A percentile compares a stretch with the other conserved stretches of the same genome.
These are phyloP conservation scores for Anguilla pacifica DNA, from an alignment of 2,797 vertebrate species.

Conservation along the genomic window DNA sequence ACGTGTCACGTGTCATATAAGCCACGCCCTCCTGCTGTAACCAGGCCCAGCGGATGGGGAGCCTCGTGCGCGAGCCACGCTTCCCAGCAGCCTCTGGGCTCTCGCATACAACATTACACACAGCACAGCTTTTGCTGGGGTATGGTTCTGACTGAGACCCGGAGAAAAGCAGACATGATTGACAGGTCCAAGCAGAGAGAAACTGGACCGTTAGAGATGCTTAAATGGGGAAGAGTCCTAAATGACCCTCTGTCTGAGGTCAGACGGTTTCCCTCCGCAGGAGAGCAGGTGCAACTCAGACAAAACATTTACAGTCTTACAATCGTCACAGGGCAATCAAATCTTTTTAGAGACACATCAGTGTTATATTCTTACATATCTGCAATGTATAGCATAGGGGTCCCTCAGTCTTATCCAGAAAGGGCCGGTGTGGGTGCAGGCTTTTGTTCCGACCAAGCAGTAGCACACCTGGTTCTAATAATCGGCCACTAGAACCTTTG, in stretches of 20 bases:
- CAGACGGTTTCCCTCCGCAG: not conserved
- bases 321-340: not conserved
- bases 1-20: no score
- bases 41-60: not conserved
- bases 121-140: not conserved
- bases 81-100: not conserved
- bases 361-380: no score
- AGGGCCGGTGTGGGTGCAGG: no score
- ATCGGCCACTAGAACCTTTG: no score
- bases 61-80: not conserved
- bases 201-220: not conserved
- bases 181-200: slow-evolving; percentile 19
- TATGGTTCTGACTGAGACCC: not conserved
- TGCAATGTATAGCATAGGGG: no score
- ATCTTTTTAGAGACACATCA: not conserved
- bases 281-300: not conserved
- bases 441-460: no score
- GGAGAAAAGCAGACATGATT: slow-evolving; percentile 14
- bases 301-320: not conserved
- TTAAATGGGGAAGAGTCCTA: slow-evolving; percentile 7
- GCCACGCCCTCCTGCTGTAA: not conserved
- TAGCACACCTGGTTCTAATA: no score
- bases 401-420: no score
- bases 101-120: not conserved
- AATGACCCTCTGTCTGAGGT: slow-evolving; percentile 16